phyloP scores from a whole-genome alignment of 2,888 invertebrate species.

The Asteroscopus sphinx region DNA sequence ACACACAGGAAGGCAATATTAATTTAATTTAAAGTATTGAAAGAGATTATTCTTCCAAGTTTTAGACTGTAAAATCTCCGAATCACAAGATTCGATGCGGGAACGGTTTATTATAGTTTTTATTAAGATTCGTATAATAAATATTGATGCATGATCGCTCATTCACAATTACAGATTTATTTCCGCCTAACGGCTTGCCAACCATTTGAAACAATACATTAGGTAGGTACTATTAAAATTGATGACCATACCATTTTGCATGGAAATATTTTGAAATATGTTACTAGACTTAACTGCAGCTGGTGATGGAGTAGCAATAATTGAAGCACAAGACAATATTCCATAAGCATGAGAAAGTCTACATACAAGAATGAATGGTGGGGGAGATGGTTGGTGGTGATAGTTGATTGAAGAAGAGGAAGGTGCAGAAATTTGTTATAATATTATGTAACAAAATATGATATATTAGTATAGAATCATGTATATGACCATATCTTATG shows the following conservation, averaged over 20 bases:
- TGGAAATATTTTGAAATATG: not conserved
- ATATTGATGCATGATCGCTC: not conserved
- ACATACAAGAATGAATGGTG: no score
- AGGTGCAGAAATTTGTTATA: no score
- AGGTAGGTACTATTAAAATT: conserved; percentile 2
- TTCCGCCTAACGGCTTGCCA: not conserved
- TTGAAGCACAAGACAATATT: no score
- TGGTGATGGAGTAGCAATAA: no score
- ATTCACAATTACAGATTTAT: not conserved
- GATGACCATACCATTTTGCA: not conserved
- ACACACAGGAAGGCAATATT: no score
- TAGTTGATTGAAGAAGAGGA: no score
- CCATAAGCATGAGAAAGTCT: no score
- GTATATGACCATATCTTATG: conserved; percentile 5
- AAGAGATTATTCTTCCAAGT: not conserved
- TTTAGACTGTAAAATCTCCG: not conserved
- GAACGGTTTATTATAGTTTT: not conserved
- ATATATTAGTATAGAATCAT: no score
- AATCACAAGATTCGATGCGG: not conserved
- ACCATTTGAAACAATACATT: not conserved
- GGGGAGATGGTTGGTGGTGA: no score
- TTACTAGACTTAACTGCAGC: no score
- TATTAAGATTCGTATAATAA: not conserved
- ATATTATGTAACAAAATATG: no score
- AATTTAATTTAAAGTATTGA: no score